Base-by-base conservation (phyloP, 2,797 vertebrate species). In the Trachops cirrhosus region DNA sequence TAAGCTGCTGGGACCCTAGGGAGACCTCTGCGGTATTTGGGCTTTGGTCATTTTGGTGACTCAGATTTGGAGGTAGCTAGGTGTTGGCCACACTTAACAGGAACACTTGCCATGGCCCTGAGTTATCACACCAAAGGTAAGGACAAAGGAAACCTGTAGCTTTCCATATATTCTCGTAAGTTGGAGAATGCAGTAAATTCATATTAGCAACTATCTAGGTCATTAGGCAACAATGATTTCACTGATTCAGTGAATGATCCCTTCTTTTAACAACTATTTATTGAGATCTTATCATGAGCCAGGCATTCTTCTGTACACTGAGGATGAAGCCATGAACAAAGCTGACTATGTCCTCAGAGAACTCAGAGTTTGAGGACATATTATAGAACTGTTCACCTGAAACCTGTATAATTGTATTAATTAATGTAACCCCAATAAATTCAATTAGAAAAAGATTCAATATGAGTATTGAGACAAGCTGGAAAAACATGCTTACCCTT, bases 401-500 rank as follows among this genome's bases (percentile, higher is more conserved):
- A 64, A 64, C 29, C 59, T 32, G n/a, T 64, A n/a, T 59, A 59
- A 29, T n/a, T 64, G 32, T 62, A 62, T 32, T 64, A 64, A 68
- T 18, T 8, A 68, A 68, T 68, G n/a, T 22, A 16, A 37, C 34
- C 34, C 34, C 34, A 37, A 68, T 68, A 37, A 37, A 37, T 37
- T 68, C 19, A 32, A n/a, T 68, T 37, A 37, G 9, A 68, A 62
- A 68, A 68, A 22, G 67, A 93, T 94, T 93, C 93, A 95, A 62
- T 96, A 89, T 94, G 96, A 93, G 50, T 91, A 91, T 89, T 91
- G 84, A 97, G 93, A 96, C 71, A 89, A 91, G 93, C 89, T 84
- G 14, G 83, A 44, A 97, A 97, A 97, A 97, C 24, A 26, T 93
- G 92, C 94, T 96, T 97, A 96, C 86, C 92, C 70, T 96, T 96